phyloP scores from a whole-genome alignment of 2,888 invertebrate species.

The Bombylius major region DNA sequence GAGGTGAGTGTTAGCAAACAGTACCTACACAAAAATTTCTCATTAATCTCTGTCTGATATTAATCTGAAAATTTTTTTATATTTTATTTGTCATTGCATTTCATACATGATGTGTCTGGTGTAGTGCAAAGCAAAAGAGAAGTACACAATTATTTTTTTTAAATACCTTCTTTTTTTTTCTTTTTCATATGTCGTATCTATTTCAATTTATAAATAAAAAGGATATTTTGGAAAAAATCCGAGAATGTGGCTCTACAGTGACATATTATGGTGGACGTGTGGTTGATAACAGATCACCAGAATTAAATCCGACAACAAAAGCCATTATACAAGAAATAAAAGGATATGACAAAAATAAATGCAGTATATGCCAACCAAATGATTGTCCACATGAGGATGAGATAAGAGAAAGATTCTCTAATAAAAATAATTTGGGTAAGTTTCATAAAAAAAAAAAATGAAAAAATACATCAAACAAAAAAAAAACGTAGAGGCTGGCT shows the following conservation, averaged over 20 bases:
- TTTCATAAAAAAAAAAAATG: too few relatives aligned
- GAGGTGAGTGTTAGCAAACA: slow-evolving; percentile 34
- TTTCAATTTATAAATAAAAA: slow-evolving; percentile 12
- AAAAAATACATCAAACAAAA: too few relatives aligned
- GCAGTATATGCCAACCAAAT: slow-evolving; percentile 31
- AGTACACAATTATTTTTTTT: background rate
- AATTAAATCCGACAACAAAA: slow-evolving; percentile 55
- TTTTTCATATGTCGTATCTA: background rate
- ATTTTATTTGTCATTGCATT: too few relatives aligned
- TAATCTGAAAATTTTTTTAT: background rate
- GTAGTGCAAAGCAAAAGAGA: background rate
- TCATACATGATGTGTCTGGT: too few relatives aligned
- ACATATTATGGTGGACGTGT: slow-evolving; percentile 83
- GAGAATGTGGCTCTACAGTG: slow-evolving; percentile 78
- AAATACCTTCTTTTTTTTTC: background rate
- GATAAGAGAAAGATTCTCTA: slow-evolving; percentile 13
- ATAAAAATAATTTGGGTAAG: slow-evolving; percentile 1
- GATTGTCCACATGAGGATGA: slow-evolving; percentile 20
- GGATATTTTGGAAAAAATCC: slow-evolving; percentile 73
- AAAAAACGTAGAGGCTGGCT: too few relatives aligned
- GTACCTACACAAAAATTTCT: background rate
- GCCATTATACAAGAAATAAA: slow-evolving; percentile 62
- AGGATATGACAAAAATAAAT: slow-evolving; percentile 25
- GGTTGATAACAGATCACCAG: slow-evolving; percentile 51
- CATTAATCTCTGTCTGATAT: background rate